phyloP scores from a whole-genome alignment of 1,140 invertebrate genomes.

The Amyelois transitella region DNA sequence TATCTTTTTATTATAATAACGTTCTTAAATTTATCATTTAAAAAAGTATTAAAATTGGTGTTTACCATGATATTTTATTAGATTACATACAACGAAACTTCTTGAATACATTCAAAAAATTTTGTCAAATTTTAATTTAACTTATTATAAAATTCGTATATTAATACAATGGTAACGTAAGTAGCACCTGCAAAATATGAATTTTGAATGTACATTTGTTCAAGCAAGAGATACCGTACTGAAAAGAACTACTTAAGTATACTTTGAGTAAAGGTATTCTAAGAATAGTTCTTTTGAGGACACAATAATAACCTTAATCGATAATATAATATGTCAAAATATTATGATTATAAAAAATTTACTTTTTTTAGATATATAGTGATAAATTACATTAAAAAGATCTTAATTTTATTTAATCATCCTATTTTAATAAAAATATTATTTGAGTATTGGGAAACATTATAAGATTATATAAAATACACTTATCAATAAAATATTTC shows the following conservation, averaged over 20 bases:
- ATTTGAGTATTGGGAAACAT: constrained; percentile 31
- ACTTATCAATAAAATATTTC: constrained; percentile 2
- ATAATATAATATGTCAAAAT: neutral
- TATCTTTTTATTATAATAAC: no score
- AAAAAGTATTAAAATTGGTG: no score
- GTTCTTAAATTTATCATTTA: no score
- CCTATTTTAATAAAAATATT: neutral
- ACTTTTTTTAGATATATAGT: neutral
- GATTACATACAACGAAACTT: no score
- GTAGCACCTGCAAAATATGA: constrained; percentile 54
- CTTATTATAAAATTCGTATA: neutral
- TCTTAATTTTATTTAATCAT: neutral
- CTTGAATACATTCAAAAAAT: no score
- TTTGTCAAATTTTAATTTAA: no score
- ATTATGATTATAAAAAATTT: constrained; percentile 16
- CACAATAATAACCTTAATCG: neutral
- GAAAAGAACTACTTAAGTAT: constrained; percentile 3
- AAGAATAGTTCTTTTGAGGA: constrained; percentile 17
- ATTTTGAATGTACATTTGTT: constrained; percentile 31
- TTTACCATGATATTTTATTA: no score
- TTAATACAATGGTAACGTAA: constrained; percentile 47
- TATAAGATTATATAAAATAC: constrained; percentile 15
- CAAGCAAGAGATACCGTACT: neutral
- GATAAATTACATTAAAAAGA: constrained; percentile 18
- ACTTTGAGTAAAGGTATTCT: neutral